Conservation (phyloP, 2,888 invertebrate genomes). For the Ditylenchus weischeri region DNA sequence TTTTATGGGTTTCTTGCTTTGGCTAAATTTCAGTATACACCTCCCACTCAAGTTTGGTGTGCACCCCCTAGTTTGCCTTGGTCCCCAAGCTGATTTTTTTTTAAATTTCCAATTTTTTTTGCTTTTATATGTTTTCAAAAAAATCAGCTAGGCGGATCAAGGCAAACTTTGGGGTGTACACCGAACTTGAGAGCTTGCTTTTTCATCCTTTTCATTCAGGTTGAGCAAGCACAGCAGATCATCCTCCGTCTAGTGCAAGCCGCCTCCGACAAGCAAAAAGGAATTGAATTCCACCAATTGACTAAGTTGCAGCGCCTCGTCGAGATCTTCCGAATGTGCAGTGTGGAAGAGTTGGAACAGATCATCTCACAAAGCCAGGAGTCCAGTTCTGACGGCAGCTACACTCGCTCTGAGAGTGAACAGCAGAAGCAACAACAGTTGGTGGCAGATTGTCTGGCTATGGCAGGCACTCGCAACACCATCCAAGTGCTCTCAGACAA, state of each 20-base stretch:
- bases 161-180: no score
- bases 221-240: slow-evolving; percentile 21
- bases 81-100: no score
- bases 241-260: slow-evolving; percentile 13
- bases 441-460: slow-evolving; percentile 37
- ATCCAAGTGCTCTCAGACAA: slow-evolving; percentile 34
- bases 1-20: no score
- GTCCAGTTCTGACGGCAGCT: not conserved
- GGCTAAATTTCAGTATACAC: no score
- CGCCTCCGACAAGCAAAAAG: slow-evolving; percentile 15
- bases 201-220: not conserved
- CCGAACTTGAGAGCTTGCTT: no score
- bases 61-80: no score
- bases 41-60: no score
- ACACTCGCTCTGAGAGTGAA: not conserved
- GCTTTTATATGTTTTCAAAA: no score
- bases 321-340: slow-evolving; percentile 42
- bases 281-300: slow-evolving; percentile 32
- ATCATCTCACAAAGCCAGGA: slow-evolving; percentile 1
- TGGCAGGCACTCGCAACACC: slow-evolving; percentile 36
- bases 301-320: slow-evolving; percentile 45
- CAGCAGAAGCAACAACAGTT: slow-evolving; percentile 29
- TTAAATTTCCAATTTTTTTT: no score
- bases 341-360: slow-evolving; percentile 37
- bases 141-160: no score